These are phyloP conservation scores for Pavo muticus DNA, from an alignment of 2,113 vertebrate genomes.

Conservation along the genomic window DNA sequence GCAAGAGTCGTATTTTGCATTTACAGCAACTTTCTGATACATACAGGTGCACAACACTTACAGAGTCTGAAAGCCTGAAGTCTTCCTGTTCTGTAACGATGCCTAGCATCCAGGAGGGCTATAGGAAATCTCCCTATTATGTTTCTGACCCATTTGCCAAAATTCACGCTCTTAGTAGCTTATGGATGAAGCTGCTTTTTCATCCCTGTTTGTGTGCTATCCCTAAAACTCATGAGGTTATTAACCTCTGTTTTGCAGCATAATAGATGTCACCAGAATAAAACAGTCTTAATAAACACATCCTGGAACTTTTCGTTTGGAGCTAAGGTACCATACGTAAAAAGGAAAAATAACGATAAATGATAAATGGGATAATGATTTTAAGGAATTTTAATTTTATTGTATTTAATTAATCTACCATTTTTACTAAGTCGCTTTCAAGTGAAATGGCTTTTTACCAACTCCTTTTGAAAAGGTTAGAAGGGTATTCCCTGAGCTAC, in stretches of 20 bases:
- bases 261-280: conserved; percentile 53
- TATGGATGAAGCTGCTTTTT: conserved; percentile 6
- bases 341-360: conserved; percentile 72
- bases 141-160: conserved; percentile 42
- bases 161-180: conserved; percentile 52
- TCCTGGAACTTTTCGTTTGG: conserved; percentile 58
- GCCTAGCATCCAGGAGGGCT: not conserved
- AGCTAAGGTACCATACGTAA: conserved; percentile 54
- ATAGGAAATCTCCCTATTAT: not conserved
- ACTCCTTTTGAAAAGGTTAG: conserved; percentile 83
- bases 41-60: not conserved
- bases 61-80: not conserved
- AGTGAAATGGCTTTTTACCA: conserved; percentile 84
- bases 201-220: conserved; percentile 39
- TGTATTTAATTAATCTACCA: conserved; percentile 85
- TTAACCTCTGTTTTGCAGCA: conserved; percentile 68
- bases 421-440: conserved; percentile 84
- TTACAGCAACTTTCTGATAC: conserved; percentile 39
- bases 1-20: not conserved
- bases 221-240: conserved; percentile 57
- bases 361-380: conserved; percentile 79
- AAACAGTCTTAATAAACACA: conserved; percentile 67
- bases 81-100: not conserved
- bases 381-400: conserved; percentile 76
- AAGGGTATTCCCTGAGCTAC: conserved; percentile 85